Evolutionary conservation across 1,140 invertebrate species (phyloP).

Genomic region (Sarcophaga bullata): DNA sequence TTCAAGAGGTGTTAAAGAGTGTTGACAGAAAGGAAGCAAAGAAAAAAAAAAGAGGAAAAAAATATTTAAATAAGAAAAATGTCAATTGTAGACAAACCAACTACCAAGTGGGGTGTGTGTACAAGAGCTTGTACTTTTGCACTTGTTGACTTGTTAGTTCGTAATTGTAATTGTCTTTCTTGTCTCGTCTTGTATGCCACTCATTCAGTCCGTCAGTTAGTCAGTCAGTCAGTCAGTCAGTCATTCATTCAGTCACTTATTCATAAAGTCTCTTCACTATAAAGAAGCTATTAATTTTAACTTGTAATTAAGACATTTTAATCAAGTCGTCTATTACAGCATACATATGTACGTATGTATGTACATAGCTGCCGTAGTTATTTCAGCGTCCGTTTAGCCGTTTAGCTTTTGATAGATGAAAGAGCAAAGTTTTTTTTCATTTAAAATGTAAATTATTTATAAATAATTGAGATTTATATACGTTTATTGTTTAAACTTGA

Average conservation of each 20-base stretch:
- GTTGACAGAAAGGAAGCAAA: conserved; percentile 4
- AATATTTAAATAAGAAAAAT: not conserved
- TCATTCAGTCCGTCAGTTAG: not conserved
- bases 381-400: too few species aligned
- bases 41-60: not conserved
- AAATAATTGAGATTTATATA: conserved; percentile 23
- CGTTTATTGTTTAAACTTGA: not conserved
- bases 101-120: not conserved
- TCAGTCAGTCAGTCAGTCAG: not conserved
- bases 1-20: not conserved
- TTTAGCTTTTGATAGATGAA: not conserved
- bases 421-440: not conserved
- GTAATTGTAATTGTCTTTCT: conserved; percentile 5
- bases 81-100: not conserved
- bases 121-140: not conserved
- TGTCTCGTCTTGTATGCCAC: not conserved
- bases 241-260: not conserved
- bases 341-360: not conserved
- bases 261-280: not conserved
- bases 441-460: conserved; percentile 32
- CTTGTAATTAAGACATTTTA: conserved; percentile 15
- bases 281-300: conserved; percentile 22
- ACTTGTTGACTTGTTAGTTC: not conserved
- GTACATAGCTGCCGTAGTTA: too few species aligned
- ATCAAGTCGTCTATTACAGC: not conserved